Evolutionary conservation across 2,888 invertebrate genomes (phyloP), one percentile per base, ranked within the genome.

Genomic region (Acanthosepion lycidas): DNA sequence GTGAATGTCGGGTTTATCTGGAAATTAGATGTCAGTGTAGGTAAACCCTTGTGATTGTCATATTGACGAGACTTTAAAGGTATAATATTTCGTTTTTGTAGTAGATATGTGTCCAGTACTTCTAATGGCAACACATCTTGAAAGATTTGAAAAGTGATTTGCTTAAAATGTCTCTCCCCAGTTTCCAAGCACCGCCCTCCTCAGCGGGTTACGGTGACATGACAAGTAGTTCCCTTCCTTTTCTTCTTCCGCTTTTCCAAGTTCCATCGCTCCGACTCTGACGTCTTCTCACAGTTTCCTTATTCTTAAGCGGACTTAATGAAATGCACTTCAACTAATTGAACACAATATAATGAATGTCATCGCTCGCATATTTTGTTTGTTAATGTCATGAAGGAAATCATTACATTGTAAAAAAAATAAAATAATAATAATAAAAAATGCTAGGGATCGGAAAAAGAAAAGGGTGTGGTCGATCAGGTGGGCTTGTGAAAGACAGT

Each of bases 281-380:
- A 78, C 78, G 78, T 78, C 78, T 78, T 78, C 8, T 12, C 28
- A 78, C 8, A 15, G n/a, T 8, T 78, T 28, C 78, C 28, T 78
- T 15, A 78, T 78, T 78, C 78, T 78, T 78, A 28, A 12, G 2
- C n/a, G 78, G 78, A 28, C 78, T 78, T 78, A 78, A 78, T 78
- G 78, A 78, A 78, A n/a, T 78, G 78, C 78, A 78, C 78, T 78
- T n/a, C 78, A 78, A 78, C n/a, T 78, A 78, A 78, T 78, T 78
- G 28, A 78, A n/a, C 78, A 78, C 78, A 78, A n/a, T n/a, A n/a
- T 78, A 78, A 78, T 78, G 78, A 78, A 78, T n/a, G n/a, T 78
- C 78, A 78, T n/a, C 28, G 78, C 1, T n/a, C 78, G n/a, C 78
- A 78, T 78, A 78, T 78, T 28, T 28, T 78, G 78, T 78, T 78